Percentiles rank a stretch among this genome's conserved stretches.
These are phyloP conservation scores for Eumeta japonica DNA, from an alignment of 1,140 invertebrate species.

Conservation along the genomic window DNA sequence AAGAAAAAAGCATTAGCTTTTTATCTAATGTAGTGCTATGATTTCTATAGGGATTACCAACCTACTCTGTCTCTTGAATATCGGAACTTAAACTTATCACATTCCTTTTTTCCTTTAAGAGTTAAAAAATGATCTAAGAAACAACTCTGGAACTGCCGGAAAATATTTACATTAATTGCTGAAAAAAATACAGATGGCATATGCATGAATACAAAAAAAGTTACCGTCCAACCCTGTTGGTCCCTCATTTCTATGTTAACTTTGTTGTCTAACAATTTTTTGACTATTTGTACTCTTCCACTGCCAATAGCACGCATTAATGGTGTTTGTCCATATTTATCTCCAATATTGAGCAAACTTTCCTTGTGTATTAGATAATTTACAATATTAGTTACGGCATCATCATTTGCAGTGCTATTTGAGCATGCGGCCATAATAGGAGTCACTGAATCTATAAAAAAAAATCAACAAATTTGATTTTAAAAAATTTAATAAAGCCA, in stretches of 20 bases:
- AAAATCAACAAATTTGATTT: slow-evolving; percentile 1
- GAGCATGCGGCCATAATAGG: slow-evolving; percentile 56
- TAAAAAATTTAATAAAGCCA: slow-evolving; percentile 1
- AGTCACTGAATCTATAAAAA: slow-evolving; percentile 54
- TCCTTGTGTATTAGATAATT: slow-evolving; percentile 27
- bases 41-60: no score
- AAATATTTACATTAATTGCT: background rate
- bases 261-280: slow-evolving; percentile 44
- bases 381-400: slow-evolving; percentile 30
- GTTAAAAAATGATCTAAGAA: background rate
- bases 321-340: slow-evolving; percentile 54
- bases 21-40: no score
- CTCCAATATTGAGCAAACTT: slow-evolving; percentile 41
- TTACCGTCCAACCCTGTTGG: slow-evolving; percentile 57
- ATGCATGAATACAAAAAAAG: slow-evolving; percentile 5
- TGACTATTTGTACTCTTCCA: slow-evolving; percentile 41
- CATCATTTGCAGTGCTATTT: slow-evolving; percentile 32
- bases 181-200: slow-evolving; percentile 1
- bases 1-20: no score
- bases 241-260: slow-evolving; percentile 58
- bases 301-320: slow-evolving; percentile 57
- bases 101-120: background rate
- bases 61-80: no score
- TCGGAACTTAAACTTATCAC: no score
- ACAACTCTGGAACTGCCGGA: background rate